Base-by-base conservation (phyloP, 2,888 invertebrate species). In the Zaprionus bogoriensis region DNA sequence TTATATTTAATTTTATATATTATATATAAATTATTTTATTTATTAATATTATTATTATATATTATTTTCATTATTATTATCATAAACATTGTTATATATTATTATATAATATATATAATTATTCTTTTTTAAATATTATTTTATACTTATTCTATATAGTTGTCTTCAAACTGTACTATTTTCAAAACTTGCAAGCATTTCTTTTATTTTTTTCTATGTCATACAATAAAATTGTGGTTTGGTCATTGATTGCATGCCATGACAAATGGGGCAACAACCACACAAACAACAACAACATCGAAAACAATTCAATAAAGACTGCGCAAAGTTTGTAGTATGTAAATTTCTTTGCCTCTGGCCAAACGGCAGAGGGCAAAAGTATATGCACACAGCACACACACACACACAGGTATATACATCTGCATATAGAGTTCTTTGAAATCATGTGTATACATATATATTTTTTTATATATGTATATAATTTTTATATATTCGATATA, bases 321-420 rank as follows among this genome's bases (percentile, higher is more conserved):
- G 36, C 48, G 54, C 60, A 54, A 36, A 67, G 19, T 47, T 27
- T 52, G 39, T 57, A 30, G 50, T 69, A 59, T 78, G 66, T 69
- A 67, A 76, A 82, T 76, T 76, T 72, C 65, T 60, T 78, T 78
- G 76, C 75, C 71, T 75, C 57, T 75, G 78, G 58, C 65, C 45
- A 68, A 70, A 50, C 70, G 42, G 20, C 54, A 41, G 32, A 22
- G 38, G 32, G 32, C 32, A 36, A 36, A n/a, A 36, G 32, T 36
- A 57, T 30, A 36, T 36, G 10, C 25, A 57, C 41, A 36, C 32
- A 36, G 23, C 42, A 63, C 28, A 22, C 19, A 32, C 28, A 63
- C n/a, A 46, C 23, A 44, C 6, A 51, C 27, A 55, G 14, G 9
- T n/a, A 41, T 28, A 53, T 22, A 12, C 2, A 38, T 12, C 25